phyloP scores from a whole-genome alignment of 2,113 vertebrate species.

The Eira barbara region DNA sequence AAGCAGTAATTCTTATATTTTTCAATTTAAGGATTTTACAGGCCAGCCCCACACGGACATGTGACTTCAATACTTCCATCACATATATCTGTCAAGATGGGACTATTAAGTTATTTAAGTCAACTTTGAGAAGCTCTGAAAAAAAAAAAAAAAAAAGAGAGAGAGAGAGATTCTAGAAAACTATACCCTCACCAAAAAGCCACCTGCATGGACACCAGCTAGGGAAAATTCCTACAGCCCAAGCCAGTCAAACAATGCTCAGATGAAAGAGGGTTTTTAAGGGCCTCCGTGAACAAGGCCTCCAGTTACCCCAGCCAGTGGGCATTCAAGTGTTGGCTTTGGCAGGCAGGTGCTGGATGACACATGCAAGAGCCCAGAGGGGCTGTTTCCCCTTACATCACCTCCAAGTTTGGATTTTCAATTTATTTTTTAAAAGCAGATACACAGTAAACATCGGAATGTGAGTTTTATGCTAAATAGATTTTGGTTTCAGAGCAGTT shows the following conservation, averaged over 20 bases:
- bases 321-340: not conserved
- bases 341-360: not conserved
- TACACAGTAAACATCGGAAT: conserved; percentile 76
- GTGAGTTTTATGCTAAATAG: conserved; percentile 82
- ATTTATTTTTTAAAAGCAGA: conserved; percentile 71
- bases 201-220: not conserved
- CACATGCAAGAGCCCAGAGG: not conserved
- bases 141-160: too few relatives aligned
- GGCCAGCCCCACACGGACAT: not conserved
- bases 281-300: not conserved
- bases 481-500: conserved; percentile 81
- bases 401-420: conserved; percentile 52
- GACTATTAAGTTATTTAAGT: not conserved
- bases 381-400: not conserved
- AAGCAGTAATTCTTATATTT: not conserved
- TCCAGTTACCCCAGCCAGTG: not conserved
- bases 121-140: not conserved
- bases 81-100: not conserved
- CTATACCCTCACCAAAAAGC: not conserved
- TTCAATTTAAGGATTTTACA: not conserved
- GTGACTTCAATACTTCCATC: not conserved
- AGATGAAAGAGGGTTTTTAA: not conserved
- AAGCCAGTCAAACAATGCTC: not conserved
- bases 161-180: not conserved
- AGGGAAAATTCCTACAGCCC: not conserved